Conservation (phyloP, 2,888 invertebrate genomes). For the Drosophila longiperda region DNA sequence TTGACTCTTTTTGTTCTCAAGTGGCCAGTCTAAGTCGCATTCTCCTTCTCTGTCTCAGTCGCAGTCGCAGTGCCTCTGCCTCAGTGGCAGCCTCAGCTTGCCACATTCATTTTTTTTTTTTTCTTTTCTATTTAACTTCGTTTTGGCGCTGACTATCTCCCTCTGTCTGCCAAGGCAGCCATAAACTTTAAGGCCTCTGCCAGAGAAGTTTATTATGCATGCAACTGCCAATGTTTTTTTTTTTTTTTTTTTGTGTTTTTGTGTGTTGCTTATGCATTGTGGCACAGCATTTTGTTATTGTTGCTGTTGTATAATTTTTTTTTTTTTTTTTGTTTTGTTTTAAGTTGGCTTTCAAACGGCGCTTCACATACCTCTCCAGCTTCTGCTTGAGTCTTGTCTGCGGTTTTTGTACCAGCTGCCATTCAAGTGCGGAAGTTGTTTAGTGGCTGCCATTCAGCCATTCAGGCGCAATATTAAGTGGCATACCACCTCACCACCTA, state of each 20-base stretch:
- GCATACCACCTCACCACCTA: conserved; percentile 32
- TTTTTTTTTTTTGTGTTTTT: conserved; percentile 14
- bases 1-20: conserved; percentile 62
- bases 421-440: conserved; percentile 71
- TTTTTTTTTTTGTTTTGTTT: conserved; percentile 38
- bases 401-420: conserved; percentile 51
- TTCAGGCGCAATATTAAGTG: conserved; percentile 63
- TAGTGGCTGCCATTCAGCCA: conserved; percentile 57
- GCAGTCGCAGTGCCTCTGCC: conserved; percentile 1
- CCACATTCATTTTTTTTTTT: conserved; percentile 6
- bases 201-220: conserved; percentile 67
- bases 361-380: conserved; percentile 42
- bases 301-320: neutral
- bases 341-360: conserved; percentile 62
- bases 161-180: conserved; percentile 13
- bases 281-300: conserved; percentile 18
- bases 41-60: conserved; percentile 15
- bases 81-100: neutral
- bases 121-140: conserved; percentile 23
- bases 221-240: conserved; percentile 57
- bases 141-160: conserved; percentile 16
- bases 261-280: conserved; percentile 37
- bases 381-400: conserved; percentile 45
- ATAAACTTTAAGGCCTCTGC: conserved; percentile 39
- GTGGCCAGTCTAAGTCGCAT: conserved; percentile 43